Evolutionary conservation across 1,140 invertebrate genomes (phyloP).

Genomic region (Microplitis mediator): DNA sequence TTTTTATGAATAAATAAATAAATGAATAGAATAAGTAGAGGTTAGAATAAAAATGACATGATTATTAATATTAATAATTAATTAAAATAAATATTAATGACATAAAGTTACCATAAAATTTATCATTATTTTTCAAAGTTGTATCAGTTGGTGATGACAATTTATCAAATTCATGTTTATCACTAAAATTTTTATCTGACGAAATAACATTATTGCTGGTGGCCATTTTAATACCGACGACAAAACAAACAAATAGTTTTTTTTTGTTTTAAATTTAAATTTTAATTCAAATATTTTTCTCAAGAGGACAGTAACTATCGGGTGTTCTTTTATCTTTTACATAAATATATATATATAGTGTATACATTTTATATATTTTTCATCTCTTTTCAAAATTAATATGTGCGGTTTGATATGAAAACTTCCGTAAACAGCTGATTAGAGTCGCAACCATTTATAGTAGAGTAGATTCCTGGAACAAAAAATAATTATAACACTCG

Average conservation of each 20-base stretch:
- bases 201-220: not conserved
- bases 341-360: not conserved
- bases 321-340: not conserved
- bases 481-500: no score
- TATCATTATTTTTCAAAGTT: conserved; percentile 15
- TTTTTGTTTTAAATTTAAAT: not conserved
- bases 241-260: not conserved
- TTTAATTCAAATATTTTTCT: no score
- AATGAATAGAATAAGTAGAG: conserved; percentile 7
- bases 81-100: not conserved
- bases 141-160: not conserved
- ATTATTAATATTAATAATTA: not conserved
- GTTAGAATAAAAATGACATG: conserved; percentile 7
- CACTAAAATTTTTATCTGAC: not conserved
- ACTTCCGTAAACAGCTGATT: no score
- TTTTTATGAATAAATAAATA: not conserved
- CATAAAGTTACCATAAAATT: conserved; percentile 36
- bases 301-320: no score
- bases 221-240: not conserved
- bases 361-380: not conserved
- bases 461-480: no score
- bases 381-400: not conserved
- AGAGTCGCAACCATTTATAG: no score
- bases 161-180: not conserved
- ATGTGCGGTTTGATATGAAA: no score